Evolutionary conservation across 2,113 vertebrate genomes (phyloP).

Genomic region (Sander vitreus): DNA sequence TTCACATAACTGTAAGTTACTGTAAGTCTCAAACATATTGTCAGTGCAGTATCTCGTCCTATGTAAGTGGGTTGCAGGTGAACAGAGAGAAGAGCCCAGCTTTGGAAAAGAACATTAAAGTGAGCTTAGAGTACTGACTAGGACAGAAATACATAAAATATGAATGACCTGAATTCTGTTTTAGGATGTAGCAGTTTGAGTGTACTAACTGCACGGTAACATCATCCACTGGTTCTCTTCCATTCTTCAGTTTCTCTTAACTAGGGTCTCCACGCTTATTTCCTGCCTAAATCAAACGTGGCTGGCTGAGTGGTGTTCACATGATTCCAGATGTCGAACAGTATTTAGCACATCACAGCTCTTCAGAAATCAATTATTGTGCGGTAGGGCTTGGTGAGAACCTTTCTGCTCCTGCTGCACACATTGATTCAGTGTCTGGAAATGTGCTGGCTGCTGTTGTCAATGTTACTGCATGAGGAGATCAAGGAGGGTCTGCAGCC

Average conservation of each 20-base stretch:
- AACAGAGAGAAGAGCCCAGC: background rate
- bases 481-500: conserved; percentile 24
- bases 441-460: conserved; percentile 9
- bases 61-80: conserved; percentile 4
- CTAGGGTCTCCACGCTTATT: background rate
- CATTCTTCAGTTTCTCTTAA: background rate
- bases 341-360: conserved; percentile 47
- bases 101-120: conserved; percentile 15
- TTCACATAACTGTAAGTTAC: background rate
- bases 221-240: background rate
- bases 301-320: conserved; percentile 42
- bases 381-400: conserved; percentile 14
- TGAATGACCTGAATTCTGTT: conserved; percentile 13
- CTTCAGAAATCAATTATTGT: conserved; percentile 46
- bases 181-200: background rate
- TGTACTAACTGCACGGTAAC: background rate
- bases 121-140: background rate
- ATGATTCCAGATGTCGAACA: conserved; percentile 37
- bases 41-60: too few relatives aligned
- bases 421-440: conserved; percentile 51
- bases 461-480: conserved; percentile 18
- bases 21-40: background rate
- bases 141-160: conserved; percentile 23
- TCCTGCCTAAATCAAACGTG: conserved; percentile 44
- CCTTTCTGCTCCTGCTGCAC: conserved; percentile 33